phyloP scores from a whole-genome alignment of 2,113 vertebrate species.

The Scomber scombrus region DNA sequence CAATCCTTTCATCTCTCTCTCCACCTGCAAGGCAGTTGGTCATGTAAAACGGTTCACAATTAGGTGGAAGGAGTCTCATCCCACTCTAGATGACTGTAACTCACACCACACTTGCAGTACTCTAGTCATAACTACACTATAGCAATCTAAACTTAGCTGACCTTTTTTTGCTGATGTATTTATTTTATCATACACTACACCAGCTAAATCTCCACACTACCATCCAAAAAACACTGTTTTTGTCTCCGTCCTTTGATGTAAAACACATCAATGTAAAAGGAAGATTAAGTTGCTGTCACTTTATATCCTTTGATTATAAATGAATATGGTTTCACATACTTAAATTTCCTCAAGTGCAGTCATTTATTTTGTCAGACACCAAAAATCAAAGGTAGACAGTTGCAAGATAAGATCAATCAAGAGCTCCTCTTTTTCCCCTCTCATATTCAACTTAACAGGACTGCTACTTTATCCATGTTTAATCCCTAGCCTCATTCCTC shows the following conservation, averaged over 20 bases:
- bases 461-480: conserved; percentile 61
- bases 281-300: conserved; percentile 11
- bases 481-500: conserved; percentile 53
- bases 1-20: neutral
- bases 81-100: neutral
- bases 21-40: conserved; percentile 4
- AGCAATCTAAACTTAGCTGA: neutral
- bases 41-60: conserved; percentile 8
- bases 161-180: neutral
- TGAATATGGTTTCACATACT: neutral
- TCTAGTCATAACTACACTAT: neutral
- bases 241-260: conserved; percentile 20
- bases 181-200: neutral
- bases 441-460: conserved; percentile 36
- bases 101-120: neutral
- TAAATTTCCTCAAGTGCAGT: conserved; percentile 19
- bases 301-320: conserved; percentile 36
- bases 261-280: conserved; percentile 1
- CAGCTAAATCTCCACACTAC: neutral
- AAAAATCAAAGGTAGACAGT: conserved; percentile 40
- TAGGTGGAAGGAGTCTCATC: neutral
- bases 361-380: conserved; percentile 41
- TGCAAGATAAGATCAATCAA: conserved; percentile 47
- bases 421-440: neutral
- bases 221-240: neutral